Evolutionary conservation across 2,888 invertebrate genomes (phyloP).

Genomic region (Amblyjoppa fuscipennis): DNA sequence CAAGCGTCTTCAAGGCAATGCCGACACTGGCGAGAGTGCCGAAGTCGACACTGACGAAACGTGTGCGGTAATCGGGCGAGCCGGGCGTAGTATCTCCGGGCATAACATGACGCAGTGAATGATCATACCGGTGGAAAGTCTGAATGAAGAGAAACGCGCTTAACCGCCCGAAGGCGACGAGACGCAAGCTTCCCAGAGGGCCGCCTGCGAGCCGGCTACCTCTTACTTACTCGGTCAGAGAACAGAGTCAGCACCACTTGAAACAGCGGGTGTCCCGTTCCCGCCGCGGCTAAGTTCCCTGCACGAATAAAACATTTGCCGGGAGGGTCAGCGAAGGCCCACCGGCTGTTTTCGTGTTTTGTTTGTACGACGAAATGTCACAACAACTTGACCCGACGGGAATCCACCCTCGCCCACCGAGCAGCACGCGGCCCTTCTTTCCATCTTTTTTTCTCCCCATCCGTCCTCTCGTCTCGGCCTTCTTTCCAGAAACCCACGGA

Average conservation of each 20-base stretch:
- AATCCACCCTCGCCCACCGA: constrained; percentile 63
- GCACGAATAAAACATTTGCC: constrained; percentile 10
- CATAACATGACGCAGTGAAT: constrained; percentile 6
- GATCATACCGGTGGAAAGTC: background rate
- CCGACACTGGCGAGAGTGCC: background rate
- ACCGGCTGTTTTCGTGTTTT: constrained; percentile 67
- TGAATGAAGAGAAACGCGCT: constrained; percentile 35
- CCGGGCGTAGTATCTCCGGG: background rate
- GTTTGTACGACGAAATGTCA: constrained; percentile 82
- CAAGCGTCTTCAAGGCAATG: background rate
- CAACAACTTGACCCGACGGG: constrained; percentile 78
- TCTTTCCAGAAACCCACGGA: constrained; percentile 31
- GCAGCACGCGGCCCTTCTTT: constrained; percentile 62
- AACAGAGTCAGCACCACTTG: constrained; percentile 17
- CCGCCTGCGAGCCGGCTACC: constrained; percentile 5
- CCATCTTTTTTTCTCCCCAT: constrained; percentile 40
- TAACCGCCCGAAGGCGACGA: constrained; percentile 16
- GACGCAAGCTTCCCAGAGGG: constrained; percentile 20
- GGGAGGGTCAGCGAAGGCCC: constrained; percentile 22
- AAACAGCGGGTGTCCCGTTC: constrained; percentile 43
- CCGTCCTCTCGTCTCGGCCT: constrained; percentile 17
- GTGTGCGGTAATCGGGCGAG: constrained; percentile 21
- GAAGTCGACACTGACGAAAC: background rate
- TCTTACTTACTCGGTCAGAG: background rate
- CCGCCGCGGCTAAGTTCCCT: constrained; percentile 11